phyloP scores from a whole-genome alignment of 2,797 vertebrate species.

The Paedocypris micromegethes region DNA sequence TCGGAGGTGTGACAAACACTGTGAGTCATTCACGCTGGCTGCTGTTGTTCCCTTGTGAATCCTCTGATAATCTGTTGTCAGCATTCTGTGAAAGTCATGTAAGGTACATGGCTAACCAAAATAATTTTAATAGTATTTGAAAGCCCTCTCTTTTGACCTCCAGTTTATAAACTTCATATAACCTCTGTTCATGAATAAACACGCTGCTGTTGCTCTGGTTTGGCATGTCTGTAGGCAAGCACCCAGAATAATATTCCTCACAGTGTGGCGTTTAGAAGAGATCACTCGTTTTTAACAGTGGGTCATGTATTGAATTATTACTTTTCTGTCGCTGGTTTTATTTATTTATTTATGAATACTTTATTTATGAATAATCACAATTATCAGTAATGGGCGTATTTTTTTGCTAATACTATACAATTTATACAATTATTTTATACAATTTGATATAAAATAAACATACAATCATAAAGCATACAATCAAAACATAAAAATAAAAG shows the following conservation, averaged over 20 bases:
- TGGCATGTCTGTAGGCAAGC: slow-evolving; percentile 14
- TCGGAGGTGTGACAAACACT: slow-evolving; percentile 11
- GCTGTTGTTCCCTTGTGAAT: slow-evolving; percentile 16
- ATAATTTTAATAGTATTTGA: slow-evolving; percentile 18
- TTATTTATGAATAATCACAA: no score
- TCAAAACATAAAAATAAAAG: no score
- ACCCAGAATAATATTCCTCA: slow-evolving; percentile 29
- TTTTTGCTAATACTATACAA: no score
- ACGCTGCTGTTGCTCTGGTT: neutral
- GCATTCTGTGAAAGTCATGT: slow-evolving; percentile 39
- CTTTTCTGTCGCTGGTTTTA: no score
- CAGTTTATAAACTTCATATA: slow-evolving; percentile 13
- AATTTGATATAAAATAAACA: no score
- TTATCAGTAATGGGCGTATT: no score
- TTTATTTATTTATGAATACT: no score
- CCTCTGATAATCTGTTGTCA: slow-evolving; percentile 32
- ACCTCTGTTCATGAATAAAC: neutral
- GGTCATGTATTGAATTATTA: no score
- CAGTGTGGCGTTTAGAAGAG: neutral
- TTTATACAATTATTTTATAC: no score
- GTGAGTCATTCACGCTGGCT: slow-evolving; percentile 15
- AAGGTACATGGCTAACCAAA: slow-evolving; percentile 22
- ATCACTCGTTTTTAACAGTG: no score
- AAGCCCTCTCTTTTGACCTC: slow-evolving; percentile 4
- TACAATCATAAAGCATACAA: no score